Base-by-base conservation (phyloP, 2,888 invertebrate genomes). In the Listrodromus nycthemerus region DNA sequence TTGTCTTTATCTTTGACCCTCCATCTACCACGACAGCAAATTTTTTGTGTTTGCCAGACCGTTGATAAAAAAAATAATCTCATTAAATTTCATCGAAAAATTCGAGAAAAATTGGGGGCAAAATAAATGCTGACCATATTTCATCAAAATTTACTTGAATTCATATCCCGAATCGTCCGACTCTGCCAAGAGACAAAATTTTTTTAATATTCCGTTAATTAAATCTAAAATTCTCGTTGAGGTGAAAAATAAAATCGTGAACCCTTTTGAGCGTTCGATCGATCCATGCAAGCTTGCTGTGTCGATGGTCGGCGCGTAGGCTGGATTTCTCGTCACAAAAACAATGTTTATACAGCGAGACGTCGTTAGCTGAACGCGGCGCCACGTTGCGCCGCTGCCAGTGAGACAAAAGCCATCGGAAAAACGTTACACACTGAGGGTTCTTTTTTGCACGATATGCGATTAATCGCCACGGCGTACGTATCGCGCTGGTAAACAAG, bases 1-100 rank as follows among this genome's bases (percentile, higher is more conserved):
- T 71, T 41, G 24, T 58, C 41, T 58, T 69, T 41, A 13, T 41
- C 41, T 69, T 50, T 8, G 48, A 69, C 6, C 30, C 3, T 41
- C 16, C 13, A 13, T 41, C 41, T 41, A 5, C 16, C 10, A 41
- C 16, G 41, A 41, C 16, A 16, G 41, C 41, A 16, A 4, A 16
- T 13, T 41, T 16, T 13, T 16, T 16, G 16, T 1, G 13, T 41
- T 41, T 2, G 16, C 0, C 41, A 16, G 16, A 41, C 16, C 4
- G 2, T 16, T 16, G 41, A 41, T 41, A 41, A 41, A 41, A 13
- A 41, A 8, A 8, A 33, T 33, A 8, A 33, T 37, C 37, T 10
- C 2, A 10, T 8, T 10, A 8, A 37, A 37, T 37, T 37, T 37
- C 10, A 8, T 8, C 37, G 37, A 37, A 37, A 37, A 37, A 8